These are phyloP conservation scores for Pristis pectinata DNA, from an alignment of 2,797 vertebrate species.

Conservation along the genomic window DNA sequence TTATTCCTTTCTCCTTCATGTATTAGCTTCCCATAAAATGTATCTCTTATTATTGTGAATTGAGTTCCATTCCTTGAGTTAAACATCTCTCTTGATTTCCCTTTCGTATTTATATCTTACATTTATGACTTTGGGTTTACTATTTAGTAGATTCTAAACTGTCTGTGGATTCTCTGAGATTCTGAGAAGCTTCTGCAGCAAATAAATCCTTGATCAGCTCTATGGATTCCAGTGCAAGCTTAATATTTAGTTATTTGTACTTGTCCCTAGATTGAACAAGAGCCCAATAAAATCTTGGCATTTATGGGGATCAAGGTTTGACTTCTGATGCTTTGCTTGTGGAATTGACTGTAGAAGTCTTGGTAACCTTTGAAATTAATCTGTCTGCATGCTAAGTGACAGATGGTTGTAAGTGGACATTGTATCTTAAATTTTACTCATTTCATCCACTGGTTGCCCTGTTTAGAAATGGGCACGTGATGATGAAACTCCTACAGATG, in stretches of 20 bases:
- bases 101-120: neutral
- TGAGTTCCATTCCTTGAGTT: neutral
- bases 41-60: neutral
- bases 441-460: too few relatives aligned
- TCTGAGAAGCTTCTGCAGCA: neutral
- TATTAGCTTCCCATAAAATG: neutral
- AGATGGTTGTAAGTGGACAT: neutral
- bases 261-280: neutral
- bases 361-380: neutral
- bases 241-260: neutral
- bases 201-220: neutral
- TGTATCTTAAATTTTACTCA: neutral
- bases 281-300: neutral
- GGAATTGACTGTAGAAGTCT: neutral
- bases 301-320: neutral
- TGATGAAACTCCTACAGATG: neutral
- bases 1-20: neutral
- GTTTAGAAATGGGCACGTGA: neutral
- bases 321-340: neutral
- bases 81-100: neutral
- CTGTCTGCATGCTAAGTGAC: neutral
- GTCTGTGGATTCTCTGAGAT: neutral
- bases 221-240: neutral
- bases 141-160: neutral
- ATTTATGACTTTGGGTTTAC: neutral